Evolutionary conservation across 1,140 invertebrate genomes (phyloP).

Genomic region (Holcopasites calliopsidis): DNA sequence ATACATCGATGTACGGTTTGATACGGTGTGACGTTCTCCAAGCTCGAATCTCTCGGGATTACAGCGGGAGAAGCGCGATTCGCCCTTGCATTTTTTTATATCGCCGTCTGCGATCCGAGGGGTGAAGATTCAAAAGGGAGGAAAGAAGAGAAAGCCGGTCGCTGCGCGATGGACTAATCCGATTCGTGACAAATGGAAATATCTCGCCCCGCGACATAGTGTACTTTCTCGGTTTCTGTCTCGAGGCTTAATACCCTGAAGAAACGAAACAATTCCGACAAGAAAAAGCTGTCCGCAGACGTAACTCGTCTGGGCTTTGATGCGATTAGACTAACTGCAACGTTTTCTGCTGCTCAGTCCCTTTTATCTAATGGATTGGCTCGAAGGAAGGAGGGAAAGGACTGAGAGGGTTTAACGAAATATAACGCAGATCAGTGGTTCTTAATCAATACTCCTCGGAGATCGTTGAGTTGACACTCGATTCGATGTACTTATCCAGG

Average conservation of each 20-base stretch:
- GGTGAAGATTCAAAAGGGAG: not conserved
- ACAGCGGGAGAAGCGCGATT: not conserved
- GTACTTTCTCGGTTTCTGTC: not conserved
- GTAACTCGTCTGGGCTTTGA: too few species aligned
- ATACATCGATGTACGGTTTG: not conserved
- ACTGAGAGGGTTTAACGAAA: too few species aligned
- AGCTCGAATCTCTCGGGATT: not conserved
- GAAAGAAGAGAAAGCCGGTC: too few species aligned
- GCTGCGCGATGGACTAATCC: not conserved
- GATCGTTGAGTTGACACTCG: not conserved
- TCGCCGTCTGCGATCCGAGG: not conserved
- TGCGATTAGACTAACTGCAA: too few species aligned
- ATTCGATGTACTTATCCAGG: not conserved
- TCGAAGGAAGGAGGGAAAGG: too few species aligned
- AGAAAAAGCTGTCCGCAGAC: too few species aligned
- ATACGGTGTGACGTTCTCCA: too few species aligned
- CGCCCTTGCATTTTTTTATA: not conserved
- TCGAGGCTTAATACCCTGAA: not conserved
- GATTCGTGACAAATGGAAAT: constrained; percentile 6
- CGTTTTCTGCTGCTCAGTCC: too few species aligned
- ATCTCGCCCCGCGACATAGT: not conserved
- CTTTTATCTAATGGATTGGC: too few species aligned
- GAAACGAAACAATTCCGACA: constrained; percentile 13
- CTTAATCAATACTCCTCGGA: not conserved
- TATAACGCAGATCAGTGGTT: too few species aligned